Evolutionary conservation across 2,113 vertebrate genomes (phyloP), one percentile per base, ranked within the genome.

Genomic region (Corydoras maculifer): DNA sequence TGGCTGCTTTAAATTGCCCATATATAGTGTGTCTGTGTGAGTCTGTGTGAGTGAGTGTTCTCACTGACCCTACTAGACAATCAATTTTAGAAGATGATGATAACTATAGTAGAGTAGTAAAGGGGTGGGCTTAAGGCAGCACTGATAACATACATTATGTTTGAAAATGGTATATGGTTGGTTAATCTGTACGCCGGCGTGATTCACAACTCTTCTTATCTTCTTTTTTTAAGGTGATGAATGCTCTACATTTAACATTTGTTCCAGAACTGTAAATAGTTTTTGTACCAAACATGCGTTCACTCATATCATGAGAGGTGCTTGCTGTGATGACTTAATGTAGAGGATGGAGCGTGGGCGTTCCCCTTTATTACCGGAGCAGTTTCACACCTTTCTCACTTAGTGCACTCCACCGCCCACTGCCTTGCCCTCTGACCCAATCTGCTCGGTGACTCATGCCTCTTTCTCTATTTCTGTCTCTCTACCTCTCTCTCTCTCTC

Each of bases 311-410:
- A 54, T 18, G 35, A 71, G 58, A 65, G 32, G 48, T 74, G 70
- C 31, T 53, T 32, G 48, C 60, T 69, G 31, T 6, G 35, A 31
- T 59, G 61, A 61, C 60, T 66, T 68, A 76, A 58, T 15, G 31
- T 58, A 48, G 48, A 59, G 62, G 43, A 68, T 48, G 25, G 30
- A 13, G 54, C 57, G 84, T 81, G 79, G 82, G 77, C 62, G 83
- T 82, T 78, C 80, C 80, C 76, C 75, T 84, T 80, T 79, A 85
- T 86, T 84, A 85, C 81, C 49, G 63, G 77, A 75, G 70, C 75
- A 68, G 75, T 81, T 84, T 87, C 82, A 79, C 83, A 86, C 82
- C 81, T 83, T 83, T 82, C 78, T 86, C 86, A 81, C 83, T 85
- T 82, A 85, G 62, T 65, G 74, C 77, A 82, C 81, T 82, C 76